These are phyloP conservation scores for Dascillus cervinus DNA, from an alignment of 2,888 invertebrate genomes.

Conservation along the genomic window DNA sequence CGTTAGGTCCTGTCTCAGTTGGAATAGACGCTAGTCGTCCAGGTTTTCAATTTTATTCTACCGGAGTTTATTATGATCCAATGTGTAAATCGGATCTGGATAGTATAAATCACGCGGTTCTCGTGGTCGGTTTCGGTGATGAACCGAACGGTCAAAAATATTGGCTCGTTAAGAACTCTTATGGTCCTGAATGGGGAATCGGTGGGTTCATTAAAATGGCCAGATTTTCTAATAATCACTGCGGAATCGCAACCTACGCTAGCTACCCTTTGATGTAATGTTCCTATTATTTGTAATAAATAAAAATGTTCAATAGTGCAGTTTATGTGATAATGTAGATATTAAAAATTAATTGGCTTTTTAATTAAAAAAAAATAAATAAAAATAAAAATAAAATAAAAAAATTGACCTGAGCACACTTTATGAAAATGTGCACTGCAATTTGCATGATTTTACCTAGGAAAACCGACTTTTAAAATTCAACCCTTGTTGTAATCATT, in stretches of 20 bases:
- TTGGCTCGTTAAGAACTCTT: conserved; percentile 67
- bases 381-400: too few relatives aligned
- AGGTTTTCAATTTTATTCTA: conserved; percentile 78
- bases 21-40: conserved; percentile 84
- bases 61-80: conserved; percentile 74
- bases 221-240: conserved; percentile 54
- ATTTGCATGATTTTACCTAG: too few relatives aligned
- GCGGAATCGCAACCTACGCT: conserved; percentile 73
- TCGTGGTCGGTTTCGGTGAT: conserved; percentile 73
- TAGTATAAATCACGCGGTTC: conserved; percentile 75
- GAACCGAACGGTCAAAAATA: conserved; percentile 52
- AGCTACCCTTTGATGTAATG: conserved; percentile 73
- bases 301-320: too few relatives aligned
- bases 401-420: too few relatives aligned
- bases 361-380: too few relatives aligned
- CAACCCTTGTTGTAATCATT: too few relatives aligned
- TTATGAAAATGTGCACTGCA: too few relatives aligned
- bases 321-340: too few relatives aligned
- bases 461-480: too few relatives aligned
- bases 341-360: too few relatives aligned
- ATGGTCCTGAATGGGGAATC: conserved; percentile 41
- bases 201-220: conserved; percentile 29
- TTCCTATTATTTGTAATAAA: too few relatives aligned
- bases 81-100: conserved; percentile 54
- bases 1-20: conserved; percentile 77